Evolutionary conservation across 2,113 vertebrate genomes (phyloP).

Genomic region (Tragelaphus scriptus): DNA sequence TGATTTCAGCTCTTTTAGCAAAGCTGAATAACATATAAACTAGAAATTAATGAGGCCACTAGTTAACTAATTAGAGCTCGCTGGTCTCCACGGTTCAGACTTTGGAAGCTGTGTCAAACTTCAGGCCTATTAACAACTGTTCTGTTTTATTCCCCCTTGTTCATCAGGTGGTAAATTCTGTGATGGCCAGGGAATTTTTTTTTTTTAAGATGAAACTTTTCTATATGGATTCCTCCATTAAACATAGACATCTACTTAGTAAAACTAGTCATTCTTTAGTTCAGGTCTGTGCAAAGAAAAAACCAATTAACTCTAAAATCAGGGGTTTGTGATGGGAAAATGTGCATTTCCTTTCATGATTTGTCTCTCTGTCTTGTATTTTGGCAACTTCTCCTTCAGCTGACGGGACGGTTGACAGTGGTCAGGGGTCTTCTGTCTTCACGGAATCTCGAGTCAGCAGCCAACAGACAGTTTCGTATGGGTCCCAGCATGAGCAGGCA

Average conservation of each 20-base stretch:
- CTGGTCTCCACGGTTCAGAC: neutral
- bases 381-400: conserved; percentile 76
- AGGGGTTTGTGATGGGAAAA: neutral
- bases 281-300: conserved; percentile 25
- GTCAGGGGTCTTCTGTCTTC: conserved; percentile 93
- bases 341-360: neutral
- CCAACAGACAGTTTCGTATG: conserved; percentile 90
- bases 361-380: conserved; percentile 16
- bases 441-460: conserved; percentile 87
- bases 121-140: neutral
- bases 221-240: neutral
- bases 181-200: neutral
- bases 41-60: neutral
- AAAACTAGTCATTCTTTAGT: conserved; percentile 33
- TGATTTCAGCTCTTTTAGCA: conserved; percentile 24
- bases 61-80: neutral
- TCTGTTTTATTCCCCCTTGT: conserved; percentile 5
- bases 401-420: conserved; percentile 91
- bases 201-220: neutral
- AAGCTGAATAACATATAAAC: neutral
- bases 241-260: conserved; percentile 14
- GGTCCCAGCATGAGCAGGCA: conserved; percentile 85
- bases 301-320: neutral
- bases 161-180: conserved; percentile 13
- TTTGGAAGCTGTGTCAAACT: conserved; percentile 12